Base-by-base conservation (phyloP, 2,888 invertebrate species). In the Megastigmus dorsalis region DNA sequence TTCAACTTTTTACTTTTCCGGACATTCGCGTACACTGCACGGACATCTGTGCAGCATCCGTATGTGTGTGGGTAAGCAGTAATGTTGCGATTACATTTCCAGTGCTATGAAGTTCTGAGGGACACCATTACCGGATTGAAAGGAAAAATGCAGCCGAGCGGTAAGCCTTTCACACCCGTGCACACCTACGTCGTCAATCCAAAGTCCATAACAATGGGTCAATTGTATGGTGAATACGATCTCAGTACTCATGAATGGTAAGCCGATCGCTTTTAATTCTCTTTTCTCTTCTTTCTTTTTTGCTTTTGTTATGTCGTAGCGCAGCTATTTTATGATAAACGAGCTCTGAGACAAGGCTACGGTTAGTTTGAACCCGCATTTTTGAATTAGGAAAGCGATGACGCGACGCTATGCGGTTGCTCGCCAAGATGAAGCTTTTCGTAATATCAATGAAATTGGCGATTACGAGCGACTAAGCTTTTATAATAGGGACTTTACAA, bases 181-280 rank as follows among this genome's bases (percentile, higher is more conserved):
- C 90, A 91, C 79, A 90, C 92, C 0, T 91, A 90, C 83, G 91
- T 92, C 0, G 90, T 95, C 68, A 95, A 95, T 88, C 95, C 95
- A 7, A 95, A 95, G 88, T 92, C 95, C 2, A 93, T 95, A 77
- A 95, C 95, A 4, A 93, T 95, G 93, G 95, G 95, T 0, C 95
- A 95, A 86, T 89, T 95, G n/a, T 95, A 95, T 82, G 95, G 95
- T 0, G 94, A 95, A 87, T 95, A 94, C 84, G 94, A 95, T 85
- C 84, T 93, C 62, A 91, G 93, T 78, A 95, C 95, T 0, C 95
- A 94, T 80, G 95, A 95, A 89, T 94, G 93, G 93, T 94, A 83
- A 86, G 89, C n/a, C n/a, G n/a, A n/a, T n/a, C n/a, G n/a, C n/a
- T n/a, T n/a, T n/a, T n/a, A n/a, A n/a, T n/a, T n/a, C n/a, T n/a